Base-by-base conservation (phyloP, 2,888 invertebrate species). In the Cheilosia scutellata region DNA sequence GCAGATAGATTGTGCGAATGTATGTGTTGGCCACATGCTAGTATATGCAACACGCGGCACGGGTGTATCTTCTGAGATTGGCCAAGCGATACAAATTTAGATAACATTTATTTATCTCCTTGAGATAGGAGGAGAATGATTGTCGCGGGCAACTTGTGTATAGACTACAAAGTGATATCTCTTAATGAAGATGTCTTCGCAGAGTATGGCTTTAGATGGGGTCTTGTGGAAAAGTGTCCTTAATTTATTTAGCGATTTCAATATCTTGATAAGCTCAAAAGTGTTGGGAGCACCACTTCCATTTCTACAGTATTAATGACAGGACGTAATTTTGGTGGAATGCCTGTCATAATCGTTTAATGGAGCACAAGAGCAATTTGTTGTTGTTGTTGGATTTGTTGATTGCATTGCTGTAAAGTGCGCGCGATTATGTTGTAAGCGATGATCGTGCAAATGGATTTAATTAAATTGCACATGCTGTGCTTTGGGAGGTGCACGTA, bases 301-400 rank as follows among this genome's bases (percentile, higher is more conserved):
- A 65, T 86, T 62, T 66, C 70, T 42, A 60, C 13, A n/a, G 27
- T 31, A 62, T 77, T 77, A 86, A 82, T 72, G 71, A 42, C 86
- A 86, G 86, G 86, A 86, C 82, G 86, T 72, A 86, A 86, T 86
- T 86, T 86, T 72, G 86, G 66, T 33, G 72, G 76, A 80, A 82
- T 72, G 76, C 47, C 76, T 58, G 47, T 53, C 53, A 60, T 72
- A 75, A 79, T 79, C 79, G 79, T 58, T 75, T 60, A 79, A 74
- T 79, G 75, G 70, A 29, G 47, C 44, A 44, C 20, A 20, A 27
- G 11, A 72, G 53, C 65, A 33, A 11, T 16, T n/a, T 31, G 57
- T 20, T 57, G 42, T 20, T n/a, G 70, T 9, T 72, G 53, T 40
- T 51, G 25, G 9, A 58, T 51, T 55, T 47, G 25, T 25, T 42